These are phyloP conservation scores for Podarcis siculus DNA, from an alignment of 2,797 vertebrate species.

Conservation along the genomic window DNA sequence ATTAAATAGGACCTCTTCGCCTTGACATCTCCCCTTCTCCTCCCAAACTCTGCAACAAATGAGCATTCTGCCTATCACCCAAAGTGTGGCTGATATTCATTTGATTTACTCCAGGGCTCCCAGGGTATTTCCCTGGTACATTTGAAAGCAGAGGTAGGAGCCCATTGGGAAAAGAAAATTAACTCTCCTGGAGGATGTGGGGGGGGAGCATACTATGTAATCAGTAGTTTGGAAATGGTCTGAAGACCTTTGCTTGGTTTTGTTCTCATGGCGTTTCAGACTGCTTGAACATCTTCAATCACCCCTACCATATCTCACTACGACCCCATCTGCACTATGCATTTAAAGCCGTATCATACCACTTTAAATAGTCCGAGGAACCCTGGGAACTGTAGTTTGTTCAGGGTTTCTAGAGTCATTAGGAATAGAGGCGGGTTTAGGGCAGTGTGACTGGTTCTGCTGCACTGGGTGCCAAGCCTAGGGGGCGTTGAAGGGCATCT, in stretches of 20 bases:
- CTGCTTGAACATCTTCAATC: too few species aligned
- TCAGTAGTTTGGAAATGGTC: not conserved
- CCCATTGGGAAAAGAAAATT: slow-evolving; percentile 17
- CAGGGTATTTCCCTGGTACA: slow-evolving; percentile 19
- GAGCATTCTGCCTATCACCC: slow-evolving; percentile 21
- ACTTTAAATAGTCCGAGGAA: too few species aligned
- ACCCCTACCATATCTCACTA: too few species aligned
- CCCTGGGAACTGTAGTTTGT: too few species aligned
- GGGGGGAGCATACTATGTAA: too few species aligned
- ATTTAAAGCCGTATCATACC: too few species aligned
- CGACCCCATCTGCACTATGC: too few species aligned
- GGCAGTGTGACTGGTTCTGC: too few species aligned
- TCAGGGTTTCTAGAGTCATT: too few species aligned
- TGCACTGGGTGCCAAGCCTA: too few species aligned
- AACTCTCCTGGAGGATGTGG: not conserved
- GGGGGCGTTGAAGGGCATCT: too few species aligned
- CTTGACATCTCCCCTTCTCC: slow-evolving; percentile 44
- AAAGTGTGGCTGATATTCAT: slow-evolving; percentile 26
- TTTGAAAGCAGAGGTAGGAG: slow-evolving; percentile 14
- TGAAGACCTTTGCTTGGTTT: not conserved
- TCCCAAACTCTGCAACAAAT: slow-evolving; percentile 19
- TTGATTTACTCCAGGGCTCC: slow-evolving; percentile 48
- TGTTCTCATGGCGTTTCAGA: slow-evolving; percentile 4
- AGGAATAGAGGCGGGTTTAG: too few species aligned
- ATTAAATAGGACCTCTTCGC: slow-evolving; percentile 43